A percentile compares a stretch with the other conserved stretches of the same genome.
These are phyloP conservation scores for Burhinus oedicnemus DNA, from an alignment of 2,113 vertebrate species.

Conservation along the genomic window DNA sequence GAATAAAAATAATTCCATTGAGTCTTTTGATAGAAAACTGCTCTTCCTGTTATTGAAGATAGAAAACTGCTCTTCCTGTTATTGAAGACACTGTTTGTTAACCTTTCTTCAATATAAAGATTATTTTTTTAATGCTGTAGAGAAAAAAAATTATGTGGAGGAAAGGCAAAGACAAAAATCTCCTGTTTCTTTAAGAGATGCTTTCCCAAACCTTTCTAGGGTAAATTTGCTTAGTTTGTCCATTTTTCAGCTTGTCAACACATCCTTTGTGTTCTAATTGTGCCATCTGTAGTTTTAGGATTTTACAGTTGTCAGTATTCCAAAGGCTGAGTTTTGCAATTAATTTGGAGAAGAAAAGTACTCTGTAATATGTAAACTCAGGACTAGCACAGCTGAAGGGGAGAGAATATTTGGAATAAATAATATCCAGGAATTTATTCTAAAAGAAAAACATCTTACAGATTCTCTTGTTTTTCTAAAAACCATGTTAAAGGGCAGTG, in stretches of 20 bases:
- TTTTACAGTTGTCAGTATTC: slow-evolving; percentile 18
- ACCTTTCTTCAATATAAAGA: background rate
- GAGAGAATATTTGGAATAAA: background rate
- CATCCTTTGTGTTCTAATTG: background rate
- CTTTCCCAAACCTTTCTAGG: background rate
- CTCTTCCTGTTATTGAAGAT: background rate
- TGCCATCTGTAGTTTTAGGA: background rate
- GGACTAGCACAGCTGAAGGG: background rate
- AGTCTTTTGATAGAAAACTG: background rate
- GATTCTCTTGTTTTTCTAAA: background rate
- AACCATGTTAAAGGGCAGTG: background rate
- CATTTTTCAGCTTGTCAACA: slow-evolving; percentile 11
- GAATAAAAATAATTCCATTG: background rate
- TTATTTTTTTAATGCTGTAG: background rate
- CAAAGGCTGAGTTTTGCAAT: background rate
- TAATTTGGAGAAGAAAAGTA: background rate
- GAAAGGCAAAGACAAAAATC: background rate
- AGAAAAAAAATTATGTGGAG: background rate
- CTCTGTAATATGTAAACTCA: background rate
- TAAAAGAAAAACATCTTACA: background rate
- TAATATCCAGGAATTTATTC: background rate
- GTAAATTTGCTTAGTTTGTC: background rate
- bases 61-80: background rate
- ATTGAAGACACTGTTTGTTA: background rate
- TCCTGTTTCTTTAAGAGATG: background rate